Percentiles rank a stretch among this genome's conserved stretches.
Conservation (phyloP, 35 echinoderm and acorn worm species). For the Heliocidaris tuberculata region DNA sequence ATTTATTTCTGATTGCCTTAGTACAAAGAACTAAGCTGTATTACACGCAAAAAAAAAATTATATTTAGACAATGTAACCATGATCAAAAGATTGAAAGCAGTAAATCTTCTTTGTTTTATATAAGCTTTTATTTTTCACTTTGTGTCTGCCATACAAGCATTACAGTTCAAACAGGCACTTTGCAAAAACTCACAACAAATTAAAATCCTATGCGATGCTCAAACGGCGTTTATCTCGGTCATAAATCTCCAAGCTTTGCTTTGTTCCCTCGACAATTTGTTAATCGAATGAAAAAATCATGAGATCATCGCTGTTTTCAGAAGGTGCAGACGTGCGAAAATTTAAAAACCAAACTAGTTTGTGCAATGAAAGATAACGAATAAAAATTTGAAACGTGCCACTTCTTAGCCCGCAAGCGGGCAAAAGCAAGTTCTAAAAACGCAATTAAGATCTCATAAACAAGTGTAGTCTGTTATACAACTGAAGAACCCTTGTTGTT, state of each 20-base stretch:
- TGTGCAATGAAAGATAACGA: neutral
- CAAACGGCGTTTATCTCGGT: conserved; percentile 10
- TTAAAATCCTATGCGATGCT: conserved; percentile 2
- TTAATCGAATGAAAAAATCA: conserved; percentile 28
- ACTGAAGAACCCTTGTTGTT: neutral
- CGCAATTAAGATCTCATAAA: conserved; percentile 23
- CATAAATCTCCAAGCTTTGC: conserved; percentile 11
- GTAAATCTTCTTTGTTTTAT: neutral
- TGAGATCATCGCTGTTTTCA: neutral
- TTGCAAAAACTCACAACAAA: neutral
- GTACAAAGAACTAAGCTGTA: neutral
- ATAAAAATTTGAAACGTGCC: neutral
- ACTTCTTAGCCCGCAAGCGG: neutral
- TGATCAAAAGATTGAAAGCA: neutral
- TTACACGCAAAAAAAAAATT: too few species aligned
- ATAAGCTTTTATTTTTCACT: neutral
- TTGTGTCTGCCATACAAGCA: neutral
- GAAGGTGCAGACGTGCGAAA: neutral
- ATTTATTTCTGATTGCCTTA: neutral
- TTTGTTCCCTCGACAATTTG: conserved; percentile 28
- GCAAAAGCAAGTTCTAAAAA: neutral
- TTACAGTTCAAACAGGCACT: neutral
- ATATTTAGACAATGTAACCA: too few species aligned
- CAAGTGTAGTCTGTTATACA: neutral
- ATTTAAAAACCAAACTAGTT: neutral